Evolutionary conservation across 2,888 invertebrate genomes (phyloP), one percentile per base, ranked within the genome.

Genomic region (Eupithecia inturbata): DNA sequence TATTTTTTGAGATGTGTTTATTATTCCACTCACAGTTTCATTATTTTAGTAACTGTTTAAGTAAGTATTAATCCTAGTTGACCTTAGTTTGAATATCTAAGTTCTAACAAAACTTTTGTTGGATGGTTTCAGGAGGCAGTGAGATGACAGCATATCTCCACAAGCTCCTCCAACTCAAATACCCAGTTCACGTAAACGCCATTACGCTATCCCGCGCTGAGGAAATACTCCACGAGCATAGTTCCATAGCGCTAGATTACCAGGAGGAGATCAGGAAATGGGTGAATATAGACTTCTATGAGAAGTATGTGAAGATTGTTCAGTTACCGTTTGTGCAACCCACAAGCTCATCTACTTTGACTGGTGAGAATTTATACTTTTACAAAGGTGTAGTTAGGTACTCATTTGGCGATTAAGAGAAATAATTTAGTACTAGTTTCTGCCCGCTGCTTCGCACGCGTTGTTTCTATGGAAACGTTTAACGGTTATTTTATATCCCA

Each of bases 171-270:
- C 99, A 99, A 91, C 95, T 99, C 57, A 99, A 99, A 88, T 99
- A 99, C 90, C 98, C 99, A 0, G 97, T 97, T 0, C 99, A 99
- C 91, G 96, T 97, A 0, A 97, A 97, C 86, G 97, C 98, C 0
- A 97, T 99, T 77, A 98, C 98, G 0, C 96, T 97, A 80, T 97
- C 97, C 74, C 95, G 98, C 77, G 97, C 97, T 57, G 99, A 99
- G 95, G 97, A 98, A 87, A 92, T 99, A 41, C 92, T 99, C 2
- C 97, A 98, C 76, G 96, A 97, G 66, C 97, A 98, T 86, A 97
- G 97, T 79, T 95, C 95, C 67, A 95, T 99, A 75, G 97, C 98
- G 0, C 87, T 96, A 0, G 96, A 98, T 88, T 99, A 98, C 86
- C 95, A 95, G 79, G 96, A 96, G 63, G 97, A 98, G 85, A 95